These are phyloP conservation scores for Lophochroa leadbeateri DNA, from an alignment of 2,113 vertebrate genomes.

Conservation along the genomic window DNA sequence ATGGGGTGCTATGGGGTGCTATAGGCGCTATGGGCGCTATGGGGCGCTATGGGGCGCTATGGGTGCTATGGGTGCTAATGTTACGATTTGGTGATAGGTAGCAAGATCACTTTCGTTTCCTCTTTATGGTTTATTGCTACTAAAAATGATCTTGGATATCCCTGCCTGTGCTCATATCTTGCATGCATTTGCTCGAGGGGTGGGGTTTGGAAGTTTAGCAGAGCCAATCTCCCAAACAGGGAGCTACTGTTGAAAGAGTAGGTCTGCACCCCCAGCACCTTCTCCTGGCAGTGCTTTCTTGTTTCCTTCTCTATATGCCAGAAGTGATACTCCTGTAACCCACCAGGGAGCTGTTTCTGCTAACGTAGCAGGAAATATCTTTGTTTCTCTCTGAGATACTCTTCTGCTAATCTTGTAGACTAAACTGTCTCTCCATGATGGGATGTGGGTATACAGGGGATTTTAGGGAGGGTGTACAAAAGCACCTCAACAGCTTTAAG, in stretches of 20 bases:
- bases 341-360: neutral
- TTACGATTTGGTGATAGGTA: neutral
- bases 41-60: too few relatives aligned
- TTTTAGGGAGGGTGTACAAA: neutral
- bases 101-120: neutral
- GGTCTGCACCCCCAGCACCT: neutral
- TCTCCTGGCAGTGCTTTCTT: neutral
- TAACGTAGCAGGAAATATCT: neutral
- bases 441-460: accelerated
- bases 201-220: neutral
- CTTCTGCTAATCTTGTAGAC: neutral
- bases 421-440: neutral
- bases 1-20: too few relatives aligned
- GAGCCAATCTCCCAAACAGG: neutral
- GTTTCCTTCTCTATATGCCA: neutral
- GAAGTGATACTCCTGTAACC: neutral
- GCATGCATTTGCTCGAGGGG: neutral
- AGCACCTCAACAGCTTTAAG: neutral
- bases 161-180: neutral
- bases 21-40: too few relatives aligned
- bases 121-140: neutral
- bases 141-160: neutral
- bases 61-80: too few relatives aligned
- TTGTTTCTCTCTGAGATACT: neutral
- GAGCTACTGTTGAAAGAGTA: neutral